These are phyloP conservation scores for Ormyrus pomaceus DNA, from an alignment of 2,888 invertebrate genomes.

Conservation along the genomic window DNA sequence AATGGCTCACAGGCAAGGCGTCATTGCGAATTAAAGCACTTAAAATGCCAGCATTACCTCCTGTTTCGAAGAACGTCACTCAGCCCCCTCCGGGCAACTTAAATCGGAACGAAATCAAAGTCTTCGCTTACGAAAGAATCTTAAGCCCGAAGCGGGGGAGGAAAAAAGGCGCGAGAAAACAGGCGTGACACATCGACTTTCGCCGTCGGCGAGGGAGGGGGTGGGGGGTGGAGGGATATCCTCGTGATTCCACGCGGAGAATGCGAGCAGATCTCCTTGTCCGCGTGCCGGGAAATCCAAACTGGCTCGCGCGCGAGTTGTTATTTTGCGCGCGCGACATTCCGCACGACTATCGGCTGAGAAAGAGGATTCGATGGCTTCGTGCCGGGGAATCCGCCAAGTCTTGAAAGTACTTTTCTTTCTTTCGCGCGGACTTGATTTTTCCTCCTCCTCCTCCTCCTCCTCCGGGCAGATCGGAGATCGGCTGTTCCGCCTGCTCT, in stretches of 20 bases:
- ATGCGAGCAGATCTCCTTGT: conserved; percentile 59
- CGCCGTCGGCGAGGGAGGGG: background rate
- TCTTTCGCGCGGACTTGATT: conserved; percentile 10
- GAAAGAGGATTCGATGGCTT: conserved; percentile 31
- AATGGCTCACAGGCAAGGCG: too few species aligned
- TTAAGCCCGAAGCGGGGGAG: too few species aligned
- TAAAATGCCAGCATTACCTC: too few species aligned
- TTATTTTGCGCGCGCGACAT: conserved; percentile 36
- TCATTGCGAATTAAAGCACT: too few species aligned
- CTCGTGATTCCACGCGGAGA: conserved; percentile 67
- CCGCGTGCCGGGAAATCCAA: conserved; percentile 63
- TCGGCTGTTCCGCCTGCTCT: too few species aligned
- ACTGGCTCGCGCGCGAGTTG: conserved; percentile 41
- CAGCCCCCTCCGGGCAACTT: too few species aligned
- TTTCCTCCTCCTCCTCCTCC: background rate
- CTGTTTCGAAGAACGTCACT: too few species aligned
- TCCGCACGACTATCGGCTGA: background rate
- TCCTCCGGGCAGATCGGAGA: too few species aligned
- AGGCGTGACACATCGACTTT: conserved; percentile 38
- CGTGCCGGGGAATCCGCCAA: background rate
- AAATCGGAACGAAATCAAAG: too few species aligned
- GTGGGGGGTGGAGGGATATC: conserved; percentile 46
- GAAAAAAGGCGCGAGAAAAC: conserved; percentile 31
- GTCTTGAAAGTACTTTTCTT: conserved; percentile 4
- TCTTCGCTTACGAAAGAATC: too few species aligned